A percentile compares a stretch with the other conserved stretches of the same genome.
Conservation (phyloP, 1,140 invertebrate species). For the Aleiodes sp. region DNA sequence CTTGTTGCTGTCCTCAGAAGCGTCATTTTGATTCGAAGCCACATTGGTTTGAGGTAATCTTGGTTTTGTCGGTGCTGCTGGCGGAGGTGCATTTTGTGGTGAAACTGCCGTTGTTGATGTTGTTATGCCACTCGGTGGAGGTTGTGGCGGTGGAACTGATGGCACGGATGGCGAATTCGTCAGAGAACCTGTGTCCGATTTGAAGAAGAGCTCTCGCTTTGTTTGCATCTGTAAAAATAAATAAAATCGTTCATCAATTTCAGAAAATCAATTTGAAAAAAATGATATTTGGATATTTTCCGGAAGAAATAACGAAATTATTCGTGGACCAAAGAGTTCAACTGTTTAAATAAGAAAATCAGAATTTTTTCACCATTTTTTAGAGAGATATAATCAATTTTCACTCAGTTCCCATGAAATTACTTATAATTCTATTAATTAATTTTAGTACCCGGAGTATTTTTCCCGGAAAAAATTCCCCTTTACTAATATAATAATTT, state of each 20-base stretch:
- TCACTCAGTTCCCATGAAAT: too few relatives aligned
- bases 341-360: too few relatives aligned
- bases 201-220: slow-evolving; percentile 83
- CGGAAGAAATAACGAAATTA: not conserved
- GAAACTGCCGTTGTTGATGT: slow-evolving; percentile 28
- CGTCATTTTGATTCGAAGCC: slow-evolving; percentile 48
- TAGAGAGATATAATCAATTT: too few relatives aligned
- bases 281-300: not conserved
- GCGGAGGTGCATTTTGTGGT: slow-evolving; percentile 57
- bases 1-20: slow-evolving; percentile 62
- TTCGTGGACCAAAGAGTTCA: too few relatives aligned
- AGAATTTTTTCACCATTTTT: too few relatives aligned
- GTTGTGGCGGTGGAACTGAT: slow-evolving; percentile 64
- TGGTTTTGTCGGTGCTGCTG: slow-evolving; percentile 64
- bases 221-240: slow-evolving; percentile 75
- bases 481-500: too few relatives aligned
- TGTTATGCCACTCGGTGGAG: slow-evolving; percentile 48
- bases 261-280: not conserved
- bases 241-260: not conserved
- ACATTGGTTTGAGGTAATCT: slow-evolving; percentile 62
- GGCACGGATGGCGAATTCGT: slow-evolving; percentile 64
- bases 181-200: slow-evolving; percentile 62
- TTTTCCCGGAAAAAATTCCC: too few relatives aligned
- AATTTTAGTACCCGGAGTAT: too few relatives aligned
- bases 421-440: too few relatives aligned